Evolutionary conservation across 2,113 vertebrate genomes (phyloP), one percentile per base, ranked within the genome.

Genomic region (Lutjanus erythropterus): DNA sequence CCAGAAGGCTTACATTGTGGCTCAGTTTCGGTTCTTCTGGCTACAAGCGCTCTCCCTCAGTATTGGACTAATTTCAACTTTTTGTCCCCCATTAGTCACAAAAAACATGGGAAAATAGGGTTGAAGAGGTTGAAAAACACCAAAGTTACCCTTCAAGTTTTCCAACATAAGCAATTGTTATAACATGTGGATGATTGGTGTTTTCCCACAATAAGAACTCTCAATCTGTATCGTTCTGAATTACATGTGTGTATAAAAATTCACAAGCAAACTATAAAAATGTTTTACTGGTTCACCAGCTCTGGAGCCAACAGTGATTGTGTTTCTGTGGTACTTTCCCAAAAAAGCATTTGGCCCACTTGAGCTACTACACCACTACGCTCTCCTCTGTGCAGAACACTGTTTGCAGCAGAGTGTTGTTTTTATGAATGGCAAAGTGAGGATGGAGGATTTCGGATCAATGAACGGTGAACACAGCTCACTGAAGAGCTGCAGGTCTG

Each of bases 341-440:
- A 71, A 79, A 76, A 73, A 33, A 80, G 5, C 72, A 60, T 16
- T 47, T 29, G 21, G 59, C 46, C 41, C 35, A 18, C 47, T 76
- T 61, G 21, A 41, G 19, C 41, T 72, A 49, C 5, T 39, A 16
- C 55, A 77, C n/a, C 21, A 76, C 39, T 19, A n/a, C 53, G 39
- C 5, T 39, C 61, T 76, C 8, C 29, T 75, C 16, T 31, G 50
- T 62, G 14, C 47, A 78, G 33, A 47, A 19, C 37, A 72, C 27
- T 23, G 23, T 1, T 50, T 53, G 14, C 25, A 71, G 46, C 10
- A 18, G 14, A 14, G 27, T 29, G 44, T 21, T 59, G 52, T 31
- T 78, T 90, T 86, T 74, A 60, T 81, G 66, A 83, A 85, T 71
- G 75, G 49, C 21, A 33, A 64, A 71, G 21, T 60, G 68, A 71